Conservation (phyloP, 2,797 vertebrate genomes). For the Coregonus ussuriensis region DNA sequence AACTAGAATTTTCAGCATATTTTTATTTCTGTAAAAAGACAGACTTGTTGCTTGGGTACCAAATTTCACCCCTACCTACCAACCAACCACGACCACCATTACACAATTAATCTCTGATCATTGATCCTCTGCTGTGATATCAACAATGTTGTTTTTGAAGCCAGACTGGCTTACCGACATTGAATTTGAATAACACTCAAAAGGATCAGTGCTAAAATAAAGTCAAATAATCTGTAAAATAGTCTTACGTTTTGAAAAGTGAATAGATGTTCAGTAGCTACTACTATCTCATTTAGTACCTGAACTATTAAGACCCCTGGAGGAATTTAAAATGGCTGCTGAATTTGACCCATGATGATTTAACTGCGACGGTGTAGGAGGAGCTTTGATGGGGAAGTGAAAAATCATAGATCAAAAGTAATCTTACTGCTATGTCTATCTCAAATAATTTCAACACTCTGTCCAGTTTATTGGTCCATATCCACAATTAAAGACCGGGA, state of each 20-base stretch:
- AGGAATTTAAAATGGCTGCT: slow-evolving; percentile 16
- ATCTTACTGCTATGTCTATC: neutral
- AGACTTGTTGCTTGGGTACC: slow-evolving; percentile 1
- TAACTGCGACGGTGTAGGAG: neutral
- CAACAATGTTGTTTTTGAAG: neutral
- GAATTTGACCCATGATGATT: neutral
- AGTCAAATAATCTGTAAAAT: neutral
- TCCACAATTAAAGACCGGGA: neutral
- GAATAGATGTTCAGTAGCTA: neutral
- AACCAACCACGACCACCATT: neutral
- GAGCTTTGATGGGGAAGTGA: neutral
- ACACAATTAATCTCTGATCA: slow-evolving; percentile 46
- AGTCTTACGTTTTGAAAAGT: neutral
- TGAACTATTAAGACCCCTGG: neutral
- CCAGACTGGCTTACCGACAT: neutral
- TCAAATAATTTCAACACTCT: neutral
- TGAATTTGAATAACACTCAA: slow-evolving; percentile 3
- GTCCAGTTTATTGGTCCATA: neutral
- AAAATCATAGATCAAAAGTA: neutral
- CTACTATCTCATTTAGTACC: neutral
- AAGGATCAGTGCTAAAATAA: neutral
- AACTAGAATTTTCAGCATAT: slow-evolving; percentile 1
- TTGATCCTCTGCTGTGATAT: slow-evolving; percentile 16
- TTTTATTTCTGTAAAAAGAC: slow-evolving; percentile 5
- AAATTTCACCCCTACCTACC: slow-evolving; percentile 3